Evolutionary conservation across 2,888 invertebrate species (phyloP).

Genomic region (Apomyelois bistriatella): DNA sequence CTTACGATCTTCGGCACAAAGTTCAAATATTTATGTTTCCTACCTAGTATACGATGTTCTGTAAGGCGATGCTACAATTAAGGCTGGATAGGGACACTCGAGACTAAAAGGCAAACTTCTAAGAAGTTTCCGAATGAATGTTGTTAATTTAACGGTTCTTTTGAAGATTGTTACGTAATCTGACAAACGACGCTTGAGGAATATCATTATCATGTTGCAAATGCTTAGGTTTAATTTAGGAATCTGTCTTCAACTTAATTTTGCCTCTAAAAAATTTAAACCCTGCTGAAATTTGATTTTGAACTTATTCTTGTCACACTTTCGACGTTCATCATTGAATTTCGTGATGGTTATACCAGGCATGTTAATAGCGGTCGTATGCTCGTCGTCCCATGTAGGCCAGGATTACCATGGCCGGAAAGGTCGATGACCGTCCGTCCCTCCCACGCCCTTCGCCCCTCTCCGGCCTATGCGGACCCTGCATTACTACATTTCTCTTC

Average conservation of each 20-base stretch:
- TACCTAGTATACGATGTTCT: slow-evolving; percentile 25
- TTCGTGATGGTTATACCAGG: slow-evolving; percentile 33
- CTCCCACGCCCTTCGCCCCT: slow-evolving; percentile 30
- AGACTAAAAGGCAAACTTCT: slow-evolving; percentile 46
- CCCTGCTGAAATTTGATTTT: no score
- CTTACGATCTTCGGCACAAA: slow-evolving; percentile 23
- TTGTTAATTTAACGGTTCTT: slow-evolving; percentile 61
- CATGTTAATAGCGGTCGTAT: slow-evolving; percentile 24
- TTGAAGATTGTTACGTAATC: slow-evolving; percentile 50
- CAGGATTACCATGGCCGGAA: slow-evolving; percentile 68
- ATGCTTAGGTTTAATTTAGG: slow-evolving; percentile 20
- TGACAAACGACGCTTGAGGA: slow-evolving; percentile 41
- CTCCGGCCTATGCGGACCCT: slow-evolving; percentile 48
- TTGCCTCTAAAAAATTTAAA: no score
- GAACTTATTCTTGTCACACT: background rate
- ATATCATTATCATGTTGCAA: slow-evolving; percentile 36
- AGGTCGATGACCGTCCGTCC: slow-evolving; percentile 55
- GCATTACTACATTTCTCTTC: slow-evolving; percentile 61
- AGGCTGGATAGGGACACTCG: slow-evolving; percentile 42
- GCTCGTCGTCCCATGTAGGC: slow-evolving; percentile 52
- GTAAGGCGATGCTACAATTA: slow-evolving; percentile 37
- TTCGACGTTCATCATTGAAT: background rate
- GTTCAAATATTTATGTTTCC: slow-evolving; percentile 24
- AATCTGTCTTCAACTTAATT: no score
- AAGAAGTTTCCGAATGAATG: slow-evolving; percentile 60